Base-by-base conservation (phyloP, 2,113 vertebrate species). In the Paratilapia polleni region DNA sequence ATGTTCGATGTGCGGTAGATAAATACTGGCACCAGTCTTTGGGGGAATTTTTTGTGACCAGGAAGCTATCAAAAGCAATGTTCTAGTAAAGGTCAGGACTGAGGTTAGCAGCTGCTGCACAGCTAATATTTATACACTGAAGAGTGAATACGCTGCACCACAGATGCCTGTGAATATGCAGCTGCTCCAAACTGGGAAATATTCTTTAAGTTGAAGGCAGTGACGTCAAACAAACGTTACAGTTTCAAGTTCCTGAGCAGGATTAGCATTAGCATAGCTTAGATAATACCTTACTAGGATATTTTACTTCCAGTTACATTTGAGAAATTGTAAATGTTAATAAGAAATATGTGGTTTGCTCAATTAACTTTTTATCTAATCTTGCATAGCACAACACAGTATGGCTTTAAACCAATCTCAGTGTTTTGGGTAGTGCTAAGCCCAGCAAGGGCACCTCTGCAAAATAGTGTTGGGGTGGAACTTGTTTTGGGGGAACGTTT, bases 61-160 rank as follows among this genome's bases (percentile, higher is more conserved):
- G 26, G 36, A 36, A 36, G 36, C 36, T 36, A 36, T 36, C 36
- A 36, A 36, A 36, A 8, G 36, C 36, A 36, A 36, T 36, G 4
- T 36, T 36, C 36, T 8, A 6, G 4, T 19, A 41, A 43, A 78
- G 74, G 81, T 87, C 43, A 87, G 54, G 57, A 57, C 28, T 49
- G 59, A 20, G 34, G 43, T 80, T n/a, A 66, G 74, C 82, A 85
- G 82, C 81, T 87, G 80, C 78, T 74, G 15, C 77, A 84, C 26
- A n/a, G 78, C 78, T 88, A 81, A 73, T 73, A 73, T 73, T 73
- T 73, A 54, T 73, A 54, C 17, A 52, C 19, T 54, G 17, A 54
- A 0, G 19, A 73, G 47, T 73, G 68, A 73, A 73, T 73, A 73
- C 2, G 4, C 26, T 54, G 68, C 31, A 52, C 26, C 70, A 80